Base-by-base conservation (phyloP, 1,140 invertebrate species). In the Dinothrombium tinctorium region DNA sequence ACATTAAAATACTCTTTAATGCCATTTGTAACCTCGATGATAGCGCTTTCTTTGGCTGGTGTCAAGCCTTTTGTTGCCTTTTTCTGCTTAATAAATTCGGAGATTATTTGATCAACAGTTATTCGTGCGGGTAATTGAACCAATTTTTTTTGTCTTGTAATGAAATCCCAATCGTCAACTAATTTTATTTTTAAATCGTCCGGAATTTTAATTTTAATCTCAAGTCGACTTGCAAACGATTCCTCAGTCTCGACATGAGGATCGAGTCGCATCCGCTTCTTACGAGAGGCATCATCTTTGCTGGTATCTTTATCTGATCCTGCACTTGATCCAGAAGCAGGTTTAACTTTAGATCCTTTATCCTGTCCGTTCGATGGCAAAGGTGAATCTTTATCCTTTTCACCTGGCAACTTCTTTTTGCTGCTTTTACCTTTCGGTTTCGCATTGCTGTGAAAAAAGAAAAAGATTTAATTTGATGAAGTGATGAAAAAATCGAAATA, bases 101-200 rank as follows among this genome's bases (percentile, higher is more conserved):
- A 74, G 0, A 92, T 59, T 45, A 94, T 82, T 51, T 76, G 69
- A 48, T 84, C 72, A 0, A 90, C 81, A 1, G 74, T 81, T 26
- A 74, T 61, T 57, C 77, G 79, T 4, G 81, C 75, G 1, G 87
- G 87, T 14, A 94, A 56, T 37, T 74, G 71, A 3, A 77, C 66
- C 7, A 90, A 57, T 58, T 89, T 86, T 56, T 76, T 78, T 53
- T 92, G 80, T 39, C 79, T 65, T 0, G 71, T 76, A 39, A 96
- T 74, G 0, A 81, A 69, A 59, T 94, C 84, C 75, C 83, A 90
- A 59, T 96, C 89, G 56, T 95, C 89, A 1, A 92, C 81, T 3
- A 96, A 62, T 67, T 78, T 81, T 20, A 74, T 72, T 57, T 89
- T 92, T 1, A 96, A 58, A 56, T 89, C 81, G 54, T 94, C 86